Evolutionary conservation across 2,888 invertebrate genomes (phyloP).

Genomic region (Elegia similella): DNA sequence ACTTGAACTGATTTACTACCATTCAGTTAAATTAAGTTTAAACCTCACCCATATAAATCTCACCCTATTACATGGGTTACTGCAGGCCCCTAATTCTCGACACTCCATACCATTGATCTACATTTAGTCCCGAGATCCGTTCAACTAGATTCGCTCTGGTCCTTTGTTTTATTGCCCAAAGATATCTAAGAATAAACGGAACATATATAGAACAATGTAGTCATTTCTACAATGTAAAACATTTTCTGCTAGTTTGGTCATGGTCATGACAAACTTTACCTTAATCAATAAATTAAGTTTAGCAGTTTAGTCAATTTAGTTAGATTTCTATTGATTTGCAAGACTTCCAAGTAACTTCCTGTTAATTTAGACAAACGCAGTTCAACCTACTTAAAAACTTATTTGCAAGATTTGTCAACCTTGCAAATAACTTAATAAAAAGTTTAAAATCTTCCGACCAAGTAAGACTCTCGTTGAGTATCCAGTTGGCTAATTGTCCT

Average conservation of each 20-base stretch:
- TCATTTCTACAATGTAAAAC: no score
- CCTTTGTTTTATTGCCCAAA: no score
- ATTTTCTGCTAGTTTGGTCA: no score
- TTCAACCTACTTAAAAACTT: conserved; percentile 2
- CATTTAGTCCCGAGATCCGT: conserved; percentile 18
- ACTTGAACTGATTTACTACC: conserved; percentile 11
- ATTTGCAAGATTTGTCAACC: conserved; percentile 16
- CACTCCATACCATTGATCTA: conserved; percentile 52
- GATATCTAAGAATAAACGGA: no score
- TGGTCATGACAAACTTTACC: no score
- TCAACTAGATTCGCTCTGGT: neutral
- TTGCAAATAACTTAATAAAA: conserved; percentile 17
- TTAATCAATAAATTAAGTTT: no score
- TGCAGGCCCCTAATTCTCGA: conserved; percentile 42
- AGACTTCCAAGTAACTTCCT: neutral
- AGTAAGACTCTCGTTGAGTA: conserved; percentile 26
- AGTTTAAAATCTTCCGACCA: conserved; percentile 27
- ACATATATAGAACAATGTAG: no score
- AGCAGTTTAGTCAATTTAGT: neutral
- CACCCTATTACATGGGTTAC: conserved; percentile 46
- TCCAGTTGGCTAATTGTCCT: conserved; percentile 26
- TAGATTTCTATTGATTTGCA: neutral
- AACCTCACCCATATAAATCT: conserved; percentile 47
- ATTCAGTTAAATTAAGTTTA: conserved; percentile 20
- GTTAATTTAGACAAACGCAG: neutral